Base-by-base conservation (phyloP, 64 coral and sea anemone species). In the Actinia tenebrosa region DNA sequence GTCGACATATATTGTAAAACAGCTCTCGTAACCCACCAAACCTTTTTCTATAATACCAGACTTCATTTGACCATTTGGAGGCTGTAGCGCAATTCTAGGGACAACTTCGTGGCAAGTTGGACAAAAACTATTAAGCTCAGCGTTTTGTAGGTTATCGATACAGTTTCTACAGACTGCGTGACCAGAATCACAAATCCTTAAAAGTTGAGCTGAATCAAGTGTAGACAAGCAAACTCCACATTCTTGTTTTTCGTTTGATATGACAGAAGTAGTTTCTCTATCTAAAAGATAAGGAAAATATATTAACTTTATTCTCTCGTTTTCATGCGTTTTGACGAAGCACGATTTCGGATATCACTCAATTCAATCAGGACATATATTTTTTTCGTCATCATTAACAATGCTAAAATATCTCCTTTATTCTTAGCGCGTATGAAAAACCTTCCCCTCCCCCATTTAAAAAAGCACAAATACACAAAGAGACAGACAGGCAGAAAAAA, bases 1-100 rank as follows among this genome's bases (percentile, higher is more conserved):
- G 25, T 84, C 45, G 18, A 89, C 59, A 20, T 22, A 13, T 5
- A 89, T 75, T 53, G 88, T 89, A 0, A 13, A 50, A 83, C 80
- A 84, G 7, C 60, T 68, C n/a, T 64, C 80, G 44, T 30, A 58
- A 3, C 53, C 37, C 68, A 9, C 37, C 27, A 82, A 17, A 79
- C 54, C 63, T 18, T 16, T 16, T 53, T 85, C 10, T 43, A 37
- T 64, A 22, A 85, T 42, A 10, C 60, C 43, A 59, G 26, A 60
- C 11, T 85, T 85, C 56, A 85, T 85, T 30, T 27, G 53, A 42
- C 83, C 83, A 5, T 45, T 61, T 27, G 25, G 56, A 14, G 60
- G 53, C 53, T 85, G 53, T 15, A 27, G 23, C 0, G 17, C n/a
- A 75, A 75, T 27, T 30, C 14, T 7, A 42, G 13, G 30, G 30